Conservation (phyloP, 1,140 invertebrate species). For the Drosophila navojoa region DNA sequence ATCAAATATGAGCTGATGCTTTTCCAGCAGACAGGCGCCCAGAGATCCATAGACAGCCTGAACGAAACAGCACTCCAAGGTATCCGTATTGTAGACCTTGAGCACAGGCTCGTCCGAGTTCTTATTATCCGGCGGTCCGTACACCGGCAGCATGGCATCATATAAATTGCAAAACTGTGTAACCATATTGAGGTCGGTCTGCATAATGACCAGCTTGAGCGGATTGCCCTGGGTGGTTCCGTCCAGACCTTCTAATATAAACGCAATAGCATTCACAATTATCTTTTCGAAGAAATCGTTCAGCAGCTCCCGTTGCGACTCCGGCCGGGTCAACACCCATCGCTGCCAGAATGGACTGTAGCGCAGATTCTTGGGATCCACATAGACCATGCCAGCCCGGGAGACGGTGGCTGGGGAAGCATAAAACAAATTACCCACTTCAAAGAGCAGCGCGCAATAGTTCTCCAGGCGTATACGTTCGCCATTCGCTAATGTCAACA, state of each 20-base stretch:
- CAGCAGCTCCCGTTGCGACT: conserved; percentile 65
- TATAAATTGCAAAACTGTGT: conserved; percentile 93
- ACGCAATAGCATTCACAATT: conserved; percentile 88
- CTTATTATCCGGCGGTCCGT: conserved; percentile 63
- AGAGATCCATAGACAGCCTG: conserved; percentile 92
- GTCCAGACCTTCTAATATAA: conserved; percentile 90
- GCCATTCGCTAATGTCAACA: conserved; percentile 94
- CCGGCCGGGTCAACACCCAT: conserved; percentile 86
- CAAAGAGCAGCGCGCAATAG: conserved; percentile 93
- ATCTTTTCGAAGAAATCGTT: conserved; percentile 85
- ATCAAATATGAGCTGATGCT: conserved; percentile 90
- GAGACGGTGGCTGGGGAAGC: conserved; percentile 96
- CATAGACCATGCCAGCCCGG: conserved; percentile 96
- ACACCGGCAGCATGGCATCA: conserved; percentile 87
- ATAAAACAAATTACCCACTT: conserved; percentile 94
- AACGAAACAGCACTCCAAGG: conserved; percentile 90
- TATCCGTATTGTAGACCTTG: conserved; percentile 85
- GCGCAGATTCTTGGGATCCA: conserved; percentile 95
- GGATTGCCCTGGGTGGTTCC: conserved; percentile 90
- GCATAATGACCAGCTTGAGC: conserved; percentile 91
- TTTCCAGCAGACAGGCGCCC: conserved; percentile 90
- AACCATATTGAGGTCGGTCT: conserved; percentile 94
- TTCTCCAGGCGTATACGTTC: conserved; percentile 93
- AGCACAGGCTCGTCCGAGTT: conserved; percentile 84
- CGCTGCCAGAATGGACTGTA: conserved; percentile 93